These are phyloP conservation scores for Bubo blakistoni DNA, from an alignment of 2,113 vertebrate species.

Conservation along the genomic window DNA sequence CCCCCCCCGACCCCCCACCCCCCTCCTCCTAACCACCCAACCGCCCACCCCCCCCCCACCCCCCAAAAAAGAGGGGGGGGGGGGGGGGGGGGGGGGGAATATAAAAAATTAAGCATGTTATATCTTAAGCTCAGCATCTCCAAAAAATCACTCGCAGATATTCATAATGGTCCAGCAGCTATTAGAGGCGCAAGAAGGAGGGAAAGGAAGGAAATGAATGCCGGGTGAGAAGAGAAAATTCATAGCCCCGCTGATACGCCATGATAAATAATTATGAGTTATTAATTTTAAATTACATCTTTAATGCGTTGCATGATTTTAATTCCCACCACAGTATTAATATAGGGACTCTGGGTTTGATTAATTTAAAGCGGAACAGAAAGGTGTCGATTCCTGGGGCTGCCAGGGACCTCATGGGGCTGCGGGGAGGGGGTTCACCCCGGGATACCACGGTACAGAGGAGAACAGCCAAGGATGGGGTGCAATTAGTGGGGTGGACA, in stretches of 20 bases:
- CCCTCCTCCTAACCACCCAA: too few relatives aligned
- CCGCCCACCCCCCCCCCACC: too few relatives aligned
- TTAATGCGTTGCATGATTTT: conserved; percentile 85
- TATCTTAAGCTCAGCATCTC: conserved; percentile 52
- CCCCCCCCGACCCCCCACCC: too few relatives aligned
- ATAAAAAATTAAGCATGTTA: conserved; percentile 48
- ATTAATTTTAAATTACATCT: conserved; percentile 89
- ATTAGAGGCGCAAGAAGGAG: conserved; percentile 61
- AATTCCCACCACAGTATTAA: conserved; percentile 82
- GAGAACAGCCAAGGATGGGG: rapidly evolving
- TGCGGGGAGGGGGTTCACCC: neutral
- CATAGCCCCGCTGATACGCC: conserved; percentile 78
- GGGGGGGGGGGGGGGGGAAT: neutral
- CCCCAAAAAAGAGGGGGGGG: too few relatives aligned
- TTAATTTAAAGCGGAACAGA: conserved; percentile 79
- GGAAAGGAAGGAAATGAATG: conserved; percentile 55
- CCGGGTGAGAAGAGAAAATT: conserved; percentile 74
- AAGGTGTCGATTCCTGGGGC: conserved; percentile 73
- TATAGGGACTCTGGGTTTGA: conserved; percentile 75
- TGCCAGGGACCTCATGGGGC: conserved; percentile 56
- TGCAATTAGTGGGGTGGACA: rapidly evolving
- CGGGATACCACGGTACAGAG: rapidly evolving
- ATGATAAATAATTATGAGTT: conserved; percentile 89
- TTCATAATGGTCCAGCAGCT: conserved; percentile 61
- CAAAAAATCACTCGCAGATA: conserved; percentile 5